phyloP scores from a whole-genome alignment of 2,888 invertebrate species.

The Thysanoteuthis rhombus region DNA sequence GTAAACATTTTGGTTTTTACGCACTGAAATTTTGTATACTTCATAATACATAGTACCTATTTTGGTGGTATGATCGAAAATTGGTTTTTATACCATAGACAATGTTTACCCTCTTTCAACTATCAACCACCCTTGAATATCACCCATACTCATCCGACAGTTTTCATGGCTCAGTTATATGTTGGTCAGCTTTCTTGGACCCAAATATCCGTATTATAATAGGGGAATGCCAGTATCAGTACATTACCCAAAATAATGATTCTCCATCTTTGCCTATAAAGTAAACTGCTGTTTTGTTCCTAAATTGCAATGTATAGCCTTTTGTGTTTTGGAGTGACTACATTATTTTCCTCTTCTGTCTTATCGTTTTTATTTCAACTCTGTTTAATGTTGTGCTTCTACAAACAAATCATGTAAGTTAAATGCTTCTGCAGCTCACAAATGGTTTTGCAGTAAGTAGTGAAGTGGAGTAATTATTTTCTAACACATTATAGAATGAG shows the following conservation, averaged over 20 bases:
- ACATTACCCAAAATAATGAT: not conserved
- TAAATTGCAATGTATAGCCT: not conserved
- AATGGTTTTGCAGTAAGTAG: not conserved
- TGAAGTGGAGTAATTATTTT: not conserved
- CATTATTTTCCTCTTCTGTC: not conserved
- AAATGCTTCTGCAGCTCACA: not conserved
- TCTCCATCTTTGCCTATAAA: not conserved
- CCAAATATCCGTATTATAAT: no score
- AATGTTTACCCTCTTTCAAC: no score
- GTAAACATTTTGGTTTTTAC: no score
- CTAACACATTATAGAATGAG: not conserved
- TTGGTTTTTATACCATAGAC: no score
- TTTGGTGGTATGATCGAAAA: no score
- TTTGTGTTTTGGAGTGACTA: not conserved
- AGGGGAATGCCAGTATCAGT: no score
- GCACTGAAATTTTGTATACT: no score
- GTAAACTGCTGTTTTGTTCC: not conserved
- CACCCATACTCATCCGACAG: no score
- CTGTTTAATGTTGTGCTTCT: not conserved
- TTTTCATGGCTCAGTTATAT: no score
- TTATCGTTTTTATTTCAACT: not conserved
- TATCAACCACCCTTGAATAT: no score
- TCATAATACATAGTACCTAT: no score
- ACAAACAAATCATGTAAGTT: not conserved
- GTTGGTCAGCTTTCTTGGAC: no score